Evolutionary conservation across 2,888 invertebrate genomes (phyloP).

Genomic region (Himalopsyche kuldschensis): DNA sequence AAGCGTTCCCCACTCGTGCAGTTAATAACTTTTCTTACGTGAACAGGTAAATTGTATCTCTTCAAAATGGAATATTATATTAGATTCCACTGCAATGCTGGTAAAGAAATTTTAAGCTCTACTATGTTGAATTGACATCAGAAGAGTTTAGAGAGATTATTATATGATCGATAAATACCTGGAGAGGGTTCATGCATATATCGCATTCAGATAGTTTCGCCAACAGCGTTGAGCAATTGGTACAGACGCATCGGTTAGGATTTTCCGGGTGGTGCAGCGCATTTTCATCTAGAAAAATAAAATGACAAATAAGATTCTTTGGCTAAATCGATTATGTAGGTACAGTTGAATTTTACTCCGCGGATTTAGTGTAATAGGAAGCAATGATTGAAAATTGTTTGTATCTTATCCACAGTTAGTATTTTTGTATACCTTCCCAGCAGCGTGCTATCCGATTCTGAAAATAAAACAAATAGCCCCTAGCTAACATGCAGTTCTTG

Average conservation of each 20-base stretch:
- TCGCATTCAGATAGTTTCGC: constrained; percentile 57
- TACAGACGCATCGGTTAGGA: constrained; percentile 48
- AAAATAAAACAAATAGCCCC: no score
- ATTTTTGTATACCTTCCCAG: no score
- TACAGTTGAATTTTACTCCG: no score
- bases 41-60: not conserved
- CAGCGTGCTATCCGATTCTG: no score
- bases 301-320: not conserved
- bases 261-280: constrained; percentile 44
- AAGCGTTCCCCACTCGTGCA: not conserved
- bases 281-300: not conserved
- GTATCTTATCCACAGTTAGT: no score
- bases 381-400: no score
- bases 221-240: constrained; percentile 55
- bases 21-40: not conserved
- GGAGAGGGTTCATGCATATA: constrained; percentile 57
- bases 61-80: not conserved
- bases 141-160: not conserved
- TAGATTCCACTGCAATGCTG: not conserved
- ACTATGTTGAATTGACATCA: not conserved
- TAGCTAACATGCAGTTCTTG: no score
- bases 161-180: constrained; percentile 45
- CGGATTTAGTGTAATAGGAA: no score
- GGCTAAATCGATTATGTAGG: not conserved
- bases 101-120: not conserved